Conservation (phyloP, 2,888 invertebrate genomes). For the Eugnorisma glareosa region DNA sequence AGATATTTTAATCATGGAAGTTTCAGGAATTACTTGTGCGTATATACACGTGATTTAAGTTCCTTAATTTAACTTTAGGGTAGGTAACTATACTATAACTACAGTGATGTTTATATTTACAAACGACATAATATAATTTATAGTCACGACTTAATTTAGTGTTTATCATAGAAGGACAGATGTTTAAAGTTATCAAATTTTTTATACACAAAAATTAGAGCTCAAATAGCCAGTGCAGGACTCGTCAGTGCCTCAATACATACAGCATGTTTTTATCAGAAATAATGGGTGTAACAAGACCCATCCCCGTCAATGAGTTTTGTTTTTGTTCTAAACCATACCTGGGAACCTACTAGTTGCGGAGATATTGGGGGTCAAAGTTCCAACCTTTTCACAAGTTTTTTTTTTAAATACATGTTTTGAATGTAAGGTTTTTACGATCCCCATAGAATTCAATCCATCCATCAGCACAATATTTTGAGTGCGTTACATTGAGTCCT, state of each 20-base stretch:
- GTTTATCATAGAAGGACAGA: not conserved
- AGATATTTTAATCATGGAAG: not conserved
- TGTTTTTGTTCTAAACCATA: too few species aligned
- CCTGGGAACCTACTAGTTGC: too few species aligned
- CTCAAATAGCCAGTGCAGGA: not conserved
- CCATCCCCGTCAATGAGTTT: too few species aligned
- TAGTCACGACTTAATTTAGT: not conserved
- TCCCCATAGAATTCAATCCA: too few species aligned
- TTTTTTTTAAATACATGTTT: too few species aligned
- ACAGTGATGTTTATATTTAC: not conserved
- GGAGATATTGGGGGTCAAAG: too few species aligned
- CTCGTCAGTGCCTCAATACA: not conserved
- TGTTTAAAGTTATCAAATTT: conserved; percentile 9
- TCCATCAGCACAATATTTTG: too few species aligned
- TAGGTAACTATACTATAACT: not conserved
- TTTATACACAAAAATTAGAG: not conserved
- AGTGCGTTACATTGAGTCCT: too few species aligned
- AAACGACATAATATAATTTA: not conserved
- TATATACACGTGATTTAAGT: conserved; percentile 20
- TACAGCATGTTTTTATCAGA: not conserved
- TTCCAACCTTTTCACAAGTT: too few species aligned
- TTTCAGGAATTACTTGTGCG: conserved; percentile 15
- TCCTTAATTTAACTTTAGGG: not conserved
- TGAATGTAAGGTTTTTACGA: too few species aligned
- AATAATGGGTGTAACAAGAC: too few species aligned